A percentile compares a stretch with the other conserved stretches of the same genome.
These are phyloP conservation scores for Bursaphelenchus okinawaensis DNA, from an alignment of 2,888 invertebrate genomes.

Conservation along the genomic window DNA sequence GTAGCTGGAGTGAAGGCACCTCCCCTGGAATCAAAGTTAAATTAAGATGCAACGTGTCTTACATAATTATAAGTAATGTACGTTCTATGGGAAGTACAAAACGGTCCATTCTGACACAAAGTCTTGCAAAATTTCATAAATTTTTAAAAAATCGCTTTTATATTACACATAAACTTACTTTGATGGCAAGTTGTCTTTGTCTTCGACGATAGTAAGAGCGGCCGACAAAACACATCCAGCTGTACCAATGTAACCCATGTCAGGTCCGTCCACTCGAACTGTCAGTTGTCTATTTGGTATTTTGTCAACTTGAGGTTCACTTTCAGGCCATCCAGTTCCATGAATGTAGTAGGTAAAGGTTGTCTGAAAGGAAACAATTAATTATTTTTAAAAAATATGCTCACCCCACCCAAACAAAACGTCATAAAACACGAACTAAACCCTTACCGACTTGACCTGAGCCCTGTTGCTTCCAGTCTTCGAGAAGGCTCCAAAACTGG, in stretches of 20 bases:
- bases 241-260: conserved; percentile 51
- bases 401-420: background rate
- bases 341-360: conserved; percentile 68
- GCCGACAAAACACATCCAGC: conserved; percentile 68
- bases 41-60: no score
- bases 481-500: conserved; percentile 66
- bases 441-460: conserved; percentile 55
- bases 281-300: conserved; percentile 42
- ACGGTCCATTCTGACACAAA: no score
- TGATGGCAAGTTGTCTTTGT: conserved; percentile 71
- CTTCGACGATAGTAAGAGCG: conserved; percentile 71
- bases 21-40: conserved; percentile 63
- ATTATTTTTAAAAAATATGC: background rate
- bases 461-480: conserved; percentile 60
- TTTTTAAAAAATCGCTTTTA: no score
- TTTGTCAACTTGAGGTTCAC: background rate
- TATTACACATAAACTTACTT: no score
- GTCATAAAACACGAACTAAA: background rate
- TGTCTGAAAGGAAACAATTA: conserved; percentile 43
- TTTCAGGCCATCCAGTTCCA: conserved; percentile 74
- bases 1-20: conserved; percentile 79
- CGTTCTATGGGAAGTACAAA: no score
- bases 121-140: no score
- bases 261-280: conserved; percentile 65
- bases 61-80: no score